These are phyloP conservation scores for Heteromormyrus szaboi DNA, from an alignment of 2,797 vertebrate genomes.

Conservation along the genomic window DNA sequence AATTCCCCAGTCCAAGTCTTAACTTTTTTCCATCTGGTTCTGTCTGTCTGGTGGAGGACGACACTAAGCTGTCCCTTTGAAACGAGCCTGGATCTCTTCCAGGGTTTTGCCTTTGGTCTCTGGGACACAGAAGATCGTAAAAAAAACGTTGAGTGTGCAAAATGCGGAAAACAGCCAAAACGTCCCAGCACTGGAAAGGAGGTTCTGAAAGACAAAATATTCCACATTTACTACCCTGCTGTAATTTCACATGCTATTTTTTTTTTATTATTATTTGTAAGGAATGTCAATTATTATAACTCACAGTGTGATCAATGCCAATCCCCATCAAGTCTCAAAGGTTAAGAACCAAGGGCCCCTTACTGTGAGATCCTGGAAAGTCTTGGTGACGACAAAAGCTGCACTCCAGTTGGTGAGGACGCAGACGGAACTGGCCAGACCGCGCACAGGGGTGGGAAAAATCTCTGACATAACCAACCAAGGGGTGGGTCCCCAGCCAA, in stretches of 20 bases:
- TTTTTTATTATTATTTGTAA: not conserved
- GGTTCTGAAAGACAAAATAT: slow-evolving; percentile 47
- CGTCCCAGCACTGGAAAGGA: slow-evolving; percentile 70
- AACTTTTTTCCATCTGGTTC: not conserved
- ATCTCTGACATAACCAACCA: slow-evolving; percentile 86
- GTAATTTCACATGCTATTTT: not conserved
- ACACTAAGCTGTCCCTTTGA: slow-evolving; percentile 50
- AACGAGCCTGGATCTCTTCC: slow-evolving; percentile 79
- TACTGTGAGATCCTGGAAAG: slow-evolving; percentile 76
- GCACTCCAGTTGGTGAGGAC: slow-evolving; percentile 80
- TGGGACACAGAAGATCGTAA: slow-evolving; percentile 72
- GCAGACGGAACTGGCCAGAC: slow-evolving; percentile 65
- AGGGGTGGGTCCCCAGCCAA: slow-evolving; percentile 81
- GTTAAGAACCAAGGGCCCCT: slow-evolving; percentile 20
- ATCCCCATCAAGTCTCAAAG: not conserved
- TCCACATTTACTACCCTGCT: not conserved
- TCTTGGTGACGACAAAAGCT: slow-evolving; percentile 78
- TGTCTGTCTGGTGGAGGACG: not conserved
- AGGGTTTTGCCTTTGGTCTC: slow-evolving; percentile 85
- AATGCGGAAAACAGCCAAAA: slow-evolving; percentile 82
- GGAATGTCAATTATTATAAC: not conserved
- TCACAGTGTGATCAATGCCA: not conserved
- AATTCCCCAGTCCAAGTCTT: not conserved
- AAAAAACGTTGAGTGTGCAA: slow-evolving; percentile 67
- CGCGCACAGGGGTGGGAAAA: slow-evolving; percentile 70